A percentile compares a stretch with the other conserved stretches of the same genome.
Evolutionary conservation across 2,113 vertebrate species (phyloP).

Genomic region (Bostrychus sinensis): DNA sequence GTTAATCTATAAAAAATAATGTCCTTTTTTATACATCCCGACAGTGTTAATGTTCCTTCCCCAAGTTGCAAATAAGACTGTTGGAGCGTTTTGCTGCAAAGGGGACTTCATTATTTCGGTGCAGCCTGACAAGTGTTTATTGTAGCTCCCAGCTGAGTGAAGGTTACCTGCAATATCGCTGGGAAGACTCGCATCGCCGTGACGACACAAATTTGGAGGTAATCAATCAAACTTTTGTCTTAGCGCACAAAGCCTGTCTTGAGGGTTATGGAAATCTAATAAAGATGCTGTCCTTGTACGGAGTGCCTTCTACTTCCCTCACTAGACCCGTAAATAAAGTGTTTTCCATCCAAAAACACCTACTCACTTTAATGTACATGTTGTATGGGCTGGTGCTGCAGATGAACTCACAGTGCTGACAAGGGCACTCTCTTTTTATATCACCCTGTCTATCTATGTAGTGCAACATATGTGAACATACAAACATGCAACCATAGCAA

Average conservation of each 20-base stretch:
- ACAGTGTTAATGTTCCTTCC: conserved; percentile 25
- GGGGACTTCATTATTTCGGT: conserved; percentile 70
- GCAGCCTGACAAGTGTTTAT: conserved; percentile 70
- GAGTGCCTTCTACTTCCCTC: conserved; percentile 41
- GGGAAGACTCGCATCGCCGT: conserved; percentile 58
- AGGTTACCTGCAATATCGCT: conserved; percentile 67
- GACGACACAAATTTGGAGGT: conserved; percentile 72
- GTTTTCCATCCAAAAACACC: conserved; percentile 23
- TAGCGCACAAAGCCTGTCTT: conserved; percentile 74
- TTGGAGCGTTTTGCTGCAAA: conserved; percentile 46
- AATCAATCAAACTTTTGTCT: conserved; percentile 83
- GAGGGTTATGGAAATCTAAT: conserved; percentile 72
- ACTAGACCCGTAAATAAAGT: conserved; percentile 55
- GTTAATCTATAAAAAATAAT: conserved; percentile 22
- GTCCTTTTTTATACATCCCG: conserved; percentile 12
- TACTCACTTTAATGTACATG: conserved; percentile 37
- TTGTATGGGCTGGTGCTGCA: conserved; percentile 1
- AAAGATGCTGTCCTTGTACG: conserved; percentile 58
- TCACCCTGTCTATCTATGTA: too few species aligned
- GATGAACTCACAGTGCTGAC: conserved; percentile 21
- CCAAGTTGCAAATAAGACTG: conserved; percentile 47
- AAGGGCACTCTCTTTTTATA: conserved; percentile 5
- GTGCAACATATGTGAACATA: too few species aligned
- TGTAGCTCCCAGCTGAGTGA: conserved; percentile 64
- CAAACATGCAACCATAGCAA: too few species aligned